These are phyloP conservation scores for Cantharis lateralis DNA, from an alignment of 2,888 invertebrate species.

Conservation along the genomic window DNA sequence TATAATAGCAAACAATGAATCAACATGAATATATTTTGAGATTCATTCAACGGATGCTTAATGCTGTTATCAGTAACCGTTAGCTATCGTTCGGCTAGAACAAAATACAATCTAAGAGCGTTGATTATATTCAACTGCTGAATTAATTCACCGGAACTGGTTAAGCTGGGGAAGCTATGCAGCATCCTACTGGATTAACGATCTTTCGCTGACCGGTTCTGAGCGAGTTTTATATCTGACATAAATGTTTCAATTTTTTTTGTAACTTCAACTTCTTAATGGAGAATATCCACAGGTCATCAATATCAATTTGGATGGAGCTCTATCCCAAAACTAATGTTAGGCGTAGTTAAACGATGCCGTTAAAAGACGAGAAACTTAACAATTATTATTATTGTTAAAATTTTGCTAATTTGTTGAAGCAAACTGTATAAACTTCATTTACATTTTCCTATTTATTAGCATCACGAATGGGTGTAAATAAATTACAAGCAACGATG, in stretches of 20 bases:
- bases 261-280: background rate
- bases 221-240: background rate
- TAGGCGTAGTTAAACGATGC: too few relatives aligned
- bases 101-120: conserved; percentile 10
- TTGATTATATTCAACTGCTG: conserved; percentile 38
- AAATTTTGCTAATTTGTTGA: background rate
- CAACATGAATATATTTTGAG: background rate
- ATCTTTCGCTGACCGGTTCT: conserved; percentile 5
- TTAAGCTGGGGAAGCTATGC: conserved; percentile 37
- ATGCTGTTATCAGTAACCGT: conserved; percentile 49
- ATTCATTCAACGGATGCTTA: background rate
- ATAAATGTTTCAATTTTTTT: background rate
- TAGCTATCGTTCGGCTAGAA: conserved; percentile 4
- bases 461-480: background rate
- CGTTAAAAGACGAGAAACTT: too few relatives aligned
- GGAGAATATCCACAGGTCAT: background rate
- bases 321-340: background rate
- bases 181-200: conserved; percentile 33
- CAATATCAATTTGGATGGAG: background rate
- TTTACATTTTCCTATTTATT: background rate
- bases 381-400: too few relatives aligned
- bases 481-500: background rate
- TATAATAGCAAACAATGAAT: background rate
- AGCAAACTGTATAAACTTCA: background rate
- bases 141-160: conserved; percentile 50